These are phyloP conservation scores for Tragelaphus eurycerus DNA, from an alignment of 2,797 vertebrate species.

Conservation along the genomic window DNA sequence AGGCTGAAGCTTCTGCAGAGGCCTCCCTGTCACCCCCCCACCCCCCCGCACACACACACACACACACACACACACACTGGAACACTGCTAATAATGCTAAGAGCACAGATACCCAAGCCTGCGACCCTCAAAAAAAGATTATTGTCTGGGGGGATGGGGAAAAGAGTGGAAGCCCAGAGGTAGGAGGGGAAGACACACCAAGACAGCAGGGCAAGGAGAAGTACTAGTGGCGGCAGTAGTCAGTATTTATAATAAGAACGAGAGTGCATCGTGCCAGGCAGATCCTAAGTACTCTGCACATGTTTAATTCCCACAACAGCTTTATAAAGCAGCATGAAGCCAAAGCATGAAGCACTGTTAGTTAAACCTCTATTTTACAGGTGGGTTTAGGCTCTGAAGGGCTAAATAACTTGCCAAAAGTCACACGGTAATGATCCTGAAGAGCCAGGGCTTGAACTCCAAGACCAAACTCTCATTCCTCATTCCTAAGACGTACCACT, in stretches of 20 bases:
- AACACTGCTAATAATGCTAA: background rate
- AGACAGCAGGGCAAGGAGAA: background rate
- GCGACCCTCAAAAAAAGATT: background rate
- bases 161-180: background rate
- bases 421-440: background rate
- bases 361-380: constrained; percentile 29
- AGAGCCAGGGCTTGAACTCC: constrained; percentile 7
- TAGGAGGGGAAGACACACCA: background rate
- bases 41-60: too few species aligned
- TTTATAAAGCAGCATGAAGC: background rate
- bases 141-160: background rate
- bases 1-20: background rate
- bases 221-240: rapidly evolving
- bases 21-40: background rate
- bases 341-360: background rate
- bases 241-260: background rate
- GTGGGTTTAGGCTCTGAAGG: background rate
- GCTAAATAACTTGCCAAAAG: background rate
- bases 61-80: background rate
- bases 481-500: background rate
- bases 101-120: background rate
- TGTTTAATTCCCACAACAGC: background rate
- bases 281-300: background rate
- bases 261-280: background rate
- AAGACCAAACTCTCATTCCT: background rate